A percentile compares a stretch with the other conserved stretches of the same genome.
phyloP scores from a whole-genome alignment of 1,140 invertebrate species.

The Bacillus rossius region DNA sequence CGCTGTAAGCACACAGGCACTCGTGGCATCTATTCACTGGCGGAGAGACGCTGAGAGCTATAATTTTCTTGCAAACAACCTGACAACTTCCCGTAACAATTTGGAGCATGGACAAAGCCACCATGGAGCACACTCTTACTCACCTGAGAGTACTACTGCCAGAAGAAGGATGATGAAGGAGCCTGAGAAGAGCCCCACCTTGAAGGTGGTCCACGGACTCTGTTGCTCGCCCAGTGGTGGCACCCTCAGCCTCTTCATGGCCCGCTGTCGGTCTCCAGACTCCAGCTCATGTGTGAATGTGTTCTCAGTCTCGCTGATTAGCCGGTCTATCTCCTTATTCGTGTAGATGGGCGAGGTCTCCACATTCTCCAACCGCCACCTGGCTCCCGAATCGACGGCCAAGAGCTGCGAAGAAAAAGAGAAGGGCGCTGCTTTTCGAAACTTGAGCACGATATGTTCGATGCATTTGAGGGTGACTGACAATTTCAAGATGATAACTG shows the following conservation, averaged over 20 bases:
- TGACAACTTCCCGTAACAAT: no score
- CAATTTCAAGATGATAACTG: no score
- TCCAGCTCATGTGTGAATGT: constrained; percentile 90
- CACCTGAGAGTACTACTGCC: constrained; percentile 66
- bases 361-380: constrained; percentile 90
- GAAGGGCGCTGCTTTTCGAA: no score
- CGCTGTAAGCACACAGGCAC: constrained; percentile 28
- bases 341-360: constrained; percentile 93
- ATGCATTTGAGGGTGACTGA: no score
- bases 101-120: no score
- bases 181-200: constrained; percentile 76
- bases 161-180: constrained; percentile 72
- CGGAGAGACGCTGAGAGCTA: no score
- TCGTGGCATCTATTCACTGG: no score
- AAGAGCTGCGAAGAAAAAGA: constrained; percentile 50
- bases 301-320: constrained; percentile 94
- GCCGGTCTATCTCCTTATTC: constrained; percentile 94
- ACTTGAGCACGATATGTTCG: no score
- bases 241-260: constrained; percentile 95
- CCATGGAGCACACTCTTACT: no score
- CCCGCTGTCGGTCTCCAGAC: constrained; percentile 90
- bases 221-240: constrained; percentile 95
- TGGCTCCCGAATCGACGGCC: constrained; percentile 64
- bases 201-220: constrained; percentile 77
- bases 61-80: no score